These are phyloP conservation scores for Hippolais icterina DNA, from an alignment of 2,113 vertebrate species.

Conservation along the genomic window DNA sequence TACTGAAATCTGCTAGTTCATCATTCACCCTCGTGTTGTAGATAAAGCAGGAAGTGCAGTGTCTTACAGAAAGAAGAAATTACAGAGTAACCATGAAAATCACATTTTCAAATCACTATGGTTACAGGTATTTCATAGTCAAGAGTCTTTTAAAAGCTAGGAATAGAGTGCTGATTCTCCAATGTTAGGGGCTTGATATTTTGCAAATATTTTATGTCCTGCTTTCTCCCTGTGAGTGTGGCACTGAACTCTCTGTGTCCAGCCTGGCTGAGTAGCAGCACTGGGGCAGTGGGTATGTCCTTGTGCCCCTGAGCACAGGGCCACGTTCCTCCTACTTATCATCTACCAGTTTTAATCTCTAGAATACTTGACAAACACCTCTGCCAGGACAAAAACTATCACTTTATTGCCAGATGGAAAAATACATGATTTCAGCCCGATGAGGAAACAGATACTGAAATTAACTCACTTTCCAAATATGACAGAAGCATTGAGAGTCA, in stretches of 20 bases:
- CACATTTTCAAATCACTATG: not conserved
- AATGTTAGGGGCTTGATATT: not conserved
- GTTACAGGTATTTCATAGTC: not conserved
- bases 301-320: not conserved
- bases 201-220: not conserved
- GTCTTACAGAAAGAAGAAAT: not conserved
- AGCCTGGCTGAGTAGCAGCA: not conserved
- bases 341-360: not conserved
- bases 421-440: not conserved
- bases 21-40: not conserved
- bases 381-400: not conserved
- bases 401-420: not conserved
- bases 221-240: fast-evolving
- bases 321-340: not conserved
- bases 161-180: not conserved
- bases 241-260: not conserved
- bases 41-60: not conserved
- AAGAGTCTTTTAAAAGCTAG: not conserved
- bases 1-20: not conserved
- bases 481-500: not conserved
- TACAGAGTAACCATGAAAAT: not conserved
- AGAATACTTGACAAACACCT: not conserved
- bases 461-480: not conserved
- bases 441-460: not conserved
- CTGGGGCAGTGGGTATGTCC: not conserved